Evolutionary conservation across 2,888 invertebrate genomes (phyloP).

Genomic region (Coelogynopora nodosa): DNA sequence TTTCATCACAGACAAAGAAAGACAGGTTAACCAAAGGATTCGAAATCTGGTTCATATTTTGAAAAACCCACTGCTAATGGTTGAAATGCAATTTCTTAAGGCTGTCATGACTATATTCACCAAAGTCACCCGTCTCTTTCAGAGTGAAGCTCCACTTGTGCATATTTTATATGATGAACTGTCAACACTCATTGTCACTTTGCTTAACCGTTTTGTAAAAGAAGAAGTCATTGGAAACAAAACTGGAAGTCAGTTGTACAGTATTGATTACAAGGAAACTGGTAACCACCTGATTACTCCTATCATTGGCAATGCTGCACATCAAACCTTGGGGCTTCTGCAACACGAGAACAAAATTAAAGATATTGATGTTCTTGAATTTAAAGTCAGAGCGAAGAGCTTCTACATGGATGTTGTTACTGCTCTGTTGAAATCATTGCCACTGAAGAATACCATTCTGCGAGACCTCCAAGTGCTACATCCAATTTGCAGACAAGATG

Average conservation of each 20-base stretch:
- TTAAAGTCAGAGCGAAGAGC: neutral
- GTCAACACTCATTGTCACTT: neutral
- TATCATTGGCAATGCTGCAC: neutral
- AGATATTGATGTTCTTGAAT: constrained; percentile 7
- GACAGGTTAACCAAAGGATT: constrained; percentile 5
- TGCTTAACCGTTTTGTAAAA: constrained; percentile 6
- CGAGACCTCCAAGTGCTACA: constrained; percentile 32
- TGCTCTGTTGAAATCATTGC: constrained; percentile 28
- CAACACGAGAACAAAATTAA: neutral
- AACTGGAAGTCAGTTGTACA: neutral
- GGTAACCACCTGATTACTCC: neutral
- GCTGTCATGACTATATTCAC: neutral
- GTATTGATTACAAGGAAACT: constrained; percentile 3
- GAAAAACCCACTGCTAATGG: neutral
- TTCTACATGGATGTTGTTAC: constrained; percentile 25
- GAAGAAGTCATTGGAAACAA: neutral
- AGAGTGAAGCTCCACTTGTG: neutral
- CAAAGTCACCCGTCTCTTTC: constrained; percentile 4
- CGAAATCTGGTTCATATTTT: neutral
- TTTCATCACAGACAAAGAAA: neutral
- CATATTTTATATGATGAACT: constrained; percentile 19
- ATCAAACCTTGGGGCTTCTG: neutral
- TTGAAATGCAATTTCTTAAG: constrained; percentile 16
- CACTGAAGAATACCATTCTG: constrained; percentile 34
- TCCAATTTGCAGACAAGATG: constrained; percentile 20